Evolutionary conservation across 1,140 invertebrate species (phyloP).

Genomic region (Globodera rostochiensis): DNA sequence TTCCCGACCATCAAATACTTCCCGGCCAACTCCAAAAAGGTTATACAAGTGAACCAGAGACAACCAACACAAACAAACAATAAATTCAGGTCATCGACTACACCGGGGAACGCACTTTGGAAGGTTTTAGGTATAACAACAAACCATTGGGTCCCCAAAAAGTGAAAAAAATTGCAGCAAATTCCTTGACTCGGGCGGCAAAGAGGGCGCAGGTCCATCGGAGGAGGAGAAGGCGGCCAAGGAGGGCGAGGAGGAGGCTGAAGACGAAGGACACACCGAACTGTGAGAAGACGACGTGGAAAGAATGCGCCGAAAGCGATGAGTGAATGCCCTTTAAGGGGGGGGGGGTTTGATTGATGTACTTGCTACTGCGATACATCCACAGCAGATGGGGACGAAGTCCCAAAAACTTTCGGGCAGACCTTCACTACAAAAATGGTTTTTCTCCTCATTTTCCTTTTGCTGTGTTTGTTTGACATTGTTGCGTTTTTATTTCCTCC

Average conservation of each 20-base stretch:
- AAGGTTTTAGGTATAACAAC: slow-evolving; percentile 76
- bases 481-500: background rate
- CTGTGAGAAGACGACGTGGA: slow-evolving; percentile 18
- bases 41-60: slow-evolving; percentile 66
- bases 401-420: background rate
- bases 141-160: background rate
- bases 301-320: background rate
- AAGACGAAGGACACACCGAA: slow-evolving; percentile 45
- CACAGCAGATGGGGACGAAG: background rate
- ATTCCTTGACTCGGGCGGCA: slow-evolving; percentile 82
- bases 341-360: too few relatives aligned
- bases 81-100: slow-evolving; percentile 79
- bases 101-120: slow-evolving; percentile 90
- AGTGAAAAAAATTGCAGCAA: slow-evolving; percentile 67
- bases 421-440: background rate
- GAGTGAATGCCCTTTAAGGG: background rate
- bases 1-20: slow-evolving; percentile 97
- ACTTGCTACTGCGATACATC: background rate
- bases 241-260: slow-evolving; percentile 56
- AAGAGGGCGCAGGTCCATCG: slow-evolving; percentile 69
- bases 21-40: slow-evolving; percentile 69
- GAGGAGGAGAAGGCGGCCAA: slow-evolving; percentile 62
- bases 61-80: slow-evolving; percentile 71
- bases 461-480: background rate
- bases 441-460: background rate